These are phyloP conservation scores for Perdita meconis DNA, from an alignment of 2,888 invertebrate genomes.

Conservation along the genomic window DNA sequence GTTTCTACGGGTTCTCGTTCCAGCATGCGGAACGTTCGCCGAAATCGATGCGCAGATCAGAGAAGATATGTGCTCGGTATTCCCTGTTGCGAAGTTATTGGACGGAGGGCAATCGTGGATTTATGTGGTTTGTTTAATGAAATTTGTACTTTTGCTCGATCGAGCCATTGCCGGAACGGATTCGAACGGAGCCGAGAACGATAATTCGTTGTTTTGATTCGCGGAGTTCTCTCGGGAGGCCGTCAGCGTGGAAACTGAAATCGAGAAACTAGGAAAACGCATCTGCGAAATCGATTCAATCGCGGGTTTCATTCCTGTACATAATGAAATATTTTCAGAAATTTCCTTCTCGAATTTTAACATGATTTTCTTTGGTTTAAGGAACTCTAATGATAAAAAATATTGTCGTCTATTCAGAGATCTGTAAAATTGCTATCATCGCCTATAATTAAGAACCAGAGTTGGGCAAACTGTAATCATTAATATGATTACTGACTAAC, in stretches of 20 bases:
- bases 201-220: conserved; percentile 19
- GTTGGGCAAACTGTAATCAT: too few relatives aligned
- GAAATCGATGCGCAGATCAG: conserved; percentile 49
- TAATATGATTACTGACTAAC: too few relatives aligned
- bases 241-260: not conserved
- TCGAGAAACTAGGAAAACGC: not conserved
- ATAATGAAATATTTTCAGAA: not conserved
- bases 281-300: not conserved
- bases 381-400: too few relatives aligned
- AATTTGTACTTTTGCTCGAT: conserved; percentile 42
- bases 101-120: conserved; percentile 43
- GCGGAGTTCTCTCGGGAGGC: not conserved
- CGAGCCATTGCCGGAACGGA: not conserved
- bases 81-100: conserved; percentile 47
- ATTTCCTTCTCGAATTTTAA: not conserved
- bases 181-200: not conserved
- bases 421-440: too few relatives aligned
- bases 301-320: not conserved
- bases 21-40: conserved; percentile 14
- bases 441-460: too few relatives aligned
- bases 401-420: too few relatives aligned
- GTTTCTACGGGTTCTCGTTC: conserved; percentile 17
- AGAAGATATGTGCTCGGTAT: conserved; percentile 38
- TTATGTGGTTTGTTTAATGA: conserved; percentile 50
- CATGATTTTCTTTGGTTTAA: too few relatives aligned